Evolutionary conservation across 1,140 invertebrate species (phyloP).

Genomic region (Calephelis nemesis): DNA sequence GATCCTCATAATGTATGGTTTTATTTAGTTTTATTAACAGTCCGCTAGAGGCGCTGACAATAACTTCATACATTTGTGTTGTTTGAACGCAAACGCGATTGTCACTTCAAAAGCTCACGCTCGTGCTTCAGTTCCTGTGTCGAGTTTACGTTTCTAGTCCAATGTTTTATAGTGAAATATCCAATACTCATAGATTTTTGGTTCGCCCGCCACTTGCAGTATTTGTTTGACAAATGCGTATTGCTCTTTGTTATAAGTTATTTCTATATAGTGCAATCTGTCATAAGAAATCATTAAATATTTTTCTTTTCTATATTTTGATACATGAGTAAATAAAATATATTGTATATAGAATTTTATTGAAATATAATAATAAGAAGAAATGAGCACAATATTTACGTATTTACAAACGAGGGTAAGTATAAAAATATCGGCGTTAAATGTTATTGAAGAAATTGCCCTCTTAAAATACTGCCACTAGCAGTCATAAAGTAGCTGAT

Average conservation of each 20-base stretch:
- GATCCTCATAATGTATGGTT: no score
- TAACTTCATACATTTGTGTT: no score
- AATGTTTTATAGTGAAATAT: constrained; percentile 2
- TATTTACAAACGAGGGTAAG: not conserved
- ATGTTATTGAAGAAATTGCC: constrained; percentile 2
- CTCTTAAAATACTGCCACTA: constrained; percentile 1
- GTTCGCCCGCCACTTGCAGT: not conserved
- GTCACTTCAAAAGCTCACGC: no score
- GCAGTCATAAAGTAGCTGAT: not conserved
- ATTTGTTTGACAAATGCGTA: constrained; percentile 9
- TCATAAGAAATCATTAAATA: constrained; percentile 1
- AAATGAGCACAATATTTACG: not conserved
- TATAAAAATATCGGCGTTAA: not conserved
- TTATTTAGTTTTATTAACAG: no score
- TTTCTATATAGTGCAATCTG: not conserved
- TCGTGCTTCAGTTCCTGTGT: not conserved
- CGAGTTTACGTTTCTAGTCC: constrained; percentile 6
- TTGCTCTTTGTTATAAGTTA: not conserved
- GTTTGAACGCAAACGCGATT: no score
- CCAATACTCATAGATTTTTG: constrained; percentile 6
- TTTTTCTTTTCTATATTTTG: not conserved
- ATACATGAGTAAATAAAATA: not conserved
- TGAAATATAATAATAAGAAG: not conserved
- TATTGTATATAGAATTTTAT: constrained; percentile 7
- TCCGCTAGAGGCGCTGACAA: no score